phyloP scores from a whole-genome alignment of 2,113 vertebrate genomes.

The Triplophysa tibetana region DNA sequence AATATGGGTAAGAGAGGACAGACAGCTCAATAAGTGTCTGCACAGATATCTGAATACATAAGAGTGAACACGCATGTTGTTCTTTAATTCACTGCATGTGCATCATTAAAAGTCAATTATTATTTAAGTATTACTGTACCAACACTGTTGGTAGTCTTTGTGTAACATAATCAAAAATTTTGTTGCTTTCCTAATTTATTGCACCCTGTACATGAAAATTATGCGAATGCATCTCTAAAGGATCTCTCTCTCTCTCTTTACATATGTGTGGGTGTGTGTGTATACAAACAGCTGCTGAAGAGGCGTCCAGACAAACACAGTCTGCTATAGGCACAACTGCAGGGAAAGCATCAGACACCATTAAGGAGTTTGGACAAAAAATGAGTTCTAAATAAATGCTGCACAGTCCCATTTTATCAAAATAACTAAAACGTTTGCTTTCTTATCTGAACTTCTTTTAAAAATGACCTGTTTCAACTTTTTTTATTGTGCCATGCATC shows the following conservation, averaged over 20 bases:
- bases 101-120: background rate
- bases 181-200: background rate
- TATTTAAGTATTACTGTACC: too few species aligned
- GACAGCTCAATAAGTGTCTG: background rate
- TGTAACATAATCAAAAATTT: background rate
- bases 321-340: conserved; percentile 69
- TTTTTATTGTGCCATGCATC: background rate
- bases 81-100: background rate
- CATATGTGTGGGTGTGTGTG: conserved; percentile 23
- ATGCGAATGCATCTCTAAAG: background rate
- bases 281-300: conserved; percentile 67
- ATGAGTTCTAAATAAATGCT: conserved; percentile 64
- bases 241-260: background rate
- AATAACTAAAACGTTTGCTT: background rate
- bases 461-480: background rate
- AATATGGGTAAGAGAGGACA: conserved; percentile 61
- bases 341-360: conserved; percentile 70
- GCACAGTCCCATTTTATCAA: background rate
- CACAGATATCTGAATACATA: background rate
- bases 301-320: conserved; percentile 72
- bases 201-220: background rate
- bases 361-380: conserved; percentile 76
- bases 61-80: background rate
- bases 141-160: too few species aligned
- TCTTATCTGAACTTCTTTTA: background rate